Percentiles rank a stretch among this genome's conserved stretches.
These are phyloP conservation scores for Liolophura sinensis DNA, from an alignment of 1,140 invertebrate species.

Conservation along the genomic window DNA sequence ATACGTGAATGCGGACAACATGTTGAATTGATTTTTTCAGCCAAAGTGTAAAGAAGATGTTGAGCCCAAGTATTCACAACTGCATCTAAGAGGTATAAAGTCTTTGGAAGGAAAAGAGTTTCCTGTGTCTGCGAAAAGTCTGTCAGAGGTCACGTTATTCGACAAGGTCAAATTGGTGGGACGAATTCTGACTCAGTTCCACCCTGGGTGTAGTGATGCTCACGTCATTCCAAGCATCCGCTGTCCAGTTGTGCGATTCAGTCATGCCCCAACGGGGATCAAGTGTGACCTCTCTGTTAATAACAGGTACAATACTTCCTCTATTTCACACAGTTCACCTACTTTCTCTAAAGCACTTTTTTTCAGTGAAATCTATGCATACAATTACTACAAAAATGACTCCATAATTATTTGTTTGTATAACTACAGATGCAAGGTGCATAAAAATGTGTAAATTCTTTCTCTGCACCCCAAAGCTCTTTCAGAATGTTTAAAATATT, in stretches of 20 bases:
- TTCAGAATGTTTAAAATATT: no score
- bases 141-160: constrained; percentile 23
- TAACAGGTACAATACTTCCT: constrained; percentile 39
- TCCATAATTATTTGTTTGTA: neutral
- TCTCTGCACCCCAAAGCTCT: no score
- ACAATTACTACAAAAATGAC: no score
- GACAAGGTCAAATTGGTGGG: constrained; percentile 37
- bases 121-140: constrained; percentile 28
- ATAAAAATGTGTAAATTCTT: no score
- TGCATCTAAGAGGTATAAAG: constrained; percentile 21
- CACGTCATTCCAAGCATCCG: constrained; percentile 37
- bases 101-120: constrained; percentile 31
- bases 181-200: constrained; percentile 32
- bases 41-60: no score
- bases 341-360: neutral
- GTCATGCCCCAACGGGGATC: constrained; percentile 33
- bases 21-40: no score
- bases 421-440: neutral
- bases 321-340: neutral
- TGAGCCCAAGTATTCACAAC: no score
- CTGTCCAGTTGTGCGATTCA: constrained; percentile 49
- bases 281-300: constrained; percentile 53
- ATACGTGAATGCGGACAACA: no score
- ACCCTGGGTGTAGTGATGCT: constrained; percentile 29
- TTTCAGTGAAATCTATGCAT: neutral